Percentiles rank a stretch among this genome's conserved stretches.
These are phyloP conservation scores for Drosophila mimetica DNA, from an alignment of 2,888 invertebrate genomes.

Conservation along the genomic window DNA sequence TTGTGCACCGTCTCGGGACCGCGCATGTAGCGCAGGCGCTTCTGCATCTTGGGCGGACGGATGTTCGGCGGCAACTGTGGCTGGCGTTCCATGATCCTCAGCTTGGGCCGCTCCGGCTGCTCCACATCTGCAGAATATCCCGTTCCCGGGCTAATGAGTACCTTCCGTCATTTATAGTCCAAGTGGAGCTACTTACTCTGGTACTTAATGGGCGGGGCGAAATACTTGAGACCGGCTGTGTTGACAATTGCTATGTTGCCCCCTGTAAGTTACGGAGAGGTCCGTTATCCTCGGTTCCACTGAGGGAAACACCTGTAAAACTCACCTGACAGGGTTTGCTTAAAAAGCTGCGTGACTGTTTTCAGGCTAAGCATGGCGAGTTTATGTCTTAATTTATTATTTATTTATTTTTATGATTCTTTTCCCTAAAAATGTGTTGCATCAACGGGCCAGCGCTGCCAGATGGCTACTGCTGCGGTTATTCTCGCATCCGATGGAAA, in stretches of 20 bases:
- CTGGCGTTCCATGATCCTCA: conserved; percentile 89
- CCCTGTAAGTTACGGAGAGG: conserved; percentile 29
- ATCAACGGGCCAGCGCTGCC: conserved; percentile 10
- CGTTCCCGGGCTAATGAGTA: not conserved
- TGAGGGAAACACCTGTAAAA: not conserved
- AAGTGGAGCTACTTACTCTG: conserved; percentile 86
- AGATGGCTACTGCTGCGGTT: too few species aligned
- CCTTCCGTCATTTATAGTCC: not conserved
- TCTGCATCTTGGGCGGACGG: conserved; percentile 93
- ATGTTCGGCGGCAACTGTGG: conserved; percentile 88
- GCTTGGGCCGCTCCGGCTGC: conserved; percentile 89
- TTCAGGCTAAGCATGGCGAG: conserved; percentile 60
- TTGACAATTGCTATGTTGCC: conserved; percentile 45
- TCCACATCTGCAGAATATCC: conserved; percentile 86
- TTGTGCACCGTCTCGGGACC: conserved; percentile 96
- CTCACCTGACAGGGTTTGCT: conserved; percentile 50
- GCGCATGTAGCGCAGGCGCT: conserved; percentile 92
- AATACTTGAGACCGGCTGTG: conserved; percentile 88
- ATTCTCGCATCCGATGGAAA: too few species aligned
- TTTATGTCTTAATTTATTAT: conserved; percentile 18
- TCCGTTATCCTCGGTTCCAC: not conserved
- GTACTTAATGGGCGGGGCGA: conserved; percentile 88
- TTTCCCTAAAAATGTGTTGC: conserved; percentile 27
- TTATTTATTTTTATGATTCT: not conserved
- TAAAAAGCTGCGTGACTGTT: conserved; percentile 51